Conservation (phyloP, 2,888 invertebrate species). For the Amorpha juglandis region DNA sequence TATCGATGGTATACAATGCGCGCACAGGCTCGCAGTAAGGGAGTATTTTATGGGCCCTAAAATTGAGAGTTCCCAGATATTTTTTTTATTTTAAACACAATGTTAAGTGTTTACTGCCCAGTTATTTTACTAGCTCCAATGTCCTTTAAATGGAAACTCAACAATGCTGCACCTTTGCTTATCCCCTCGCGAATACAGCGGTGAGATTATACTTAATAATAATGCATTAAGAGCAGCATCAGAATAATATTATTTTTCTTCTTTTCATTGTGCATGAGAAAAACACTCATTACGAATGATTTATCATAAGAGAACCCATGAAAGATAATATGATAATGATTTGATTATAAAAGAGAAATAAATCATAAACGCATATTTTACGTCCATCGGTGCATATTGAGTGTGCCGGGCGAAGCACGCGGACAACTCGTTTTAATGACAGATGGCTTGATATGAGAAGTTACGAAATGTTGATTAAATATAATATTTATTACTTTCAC, state of each 20-base stretch:
- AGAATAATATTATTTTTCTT: too few species aligned
- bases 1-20: conserved; percentile 45
- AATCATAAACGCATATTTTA: conserved; percentile 22
- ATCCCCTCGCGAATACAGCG: too few species aligned
- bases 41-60: background rate
- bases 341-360: conserved; percentile 11
- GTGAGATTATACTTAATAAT: too few species aligned
- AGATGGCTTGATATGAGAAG: background rate
- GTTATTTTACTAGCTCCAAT: too few species aligned
- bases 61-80: too few species aligned
- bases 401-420: background rate
- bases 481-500: background rate
- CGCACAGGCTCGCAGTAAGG: conserved; percentile 22
- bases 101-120: too few species aligned
- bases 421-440: conserved; percentile 14
- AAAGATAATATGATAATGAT: conserved; percentile 13
- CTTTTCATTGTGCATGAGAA: background rate
- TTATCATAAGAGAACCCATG: background rate
- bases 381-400: conserved; percentile 13
- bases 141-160: too few species aligned
- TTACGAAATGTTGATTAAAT: conserved; percentile 1
- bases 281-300: background rate
- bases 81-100: too few species aligned
- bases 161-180: too few species aligned
- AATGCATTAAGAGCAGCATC: background rate